Conservation (phyloP, 2,113 vertebrate species). For the Grammomys dolichurus region DNA sequence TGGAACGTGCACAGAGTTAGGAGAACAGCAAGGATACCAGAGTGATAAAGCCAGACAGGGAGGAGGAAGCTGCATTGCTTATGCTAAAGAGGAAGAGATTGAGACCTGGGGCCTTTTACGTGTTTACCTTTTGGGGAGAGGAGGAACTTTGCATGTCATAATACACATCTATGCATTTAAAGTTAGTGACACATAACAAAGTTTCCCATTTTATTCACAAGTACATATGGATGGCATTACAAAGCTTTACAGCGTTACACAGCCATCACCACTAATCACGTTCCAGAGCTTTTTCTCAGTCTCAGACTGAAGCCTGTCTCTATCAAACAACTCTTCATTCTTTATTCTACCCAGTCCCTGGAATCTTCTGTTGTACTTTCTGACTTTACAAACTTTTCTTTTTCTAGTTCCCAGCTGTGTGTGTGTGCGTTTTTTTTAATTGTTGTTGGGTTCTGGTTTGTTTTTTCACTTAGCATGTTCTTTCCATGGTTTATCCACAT, state of each 20-base stretch:
- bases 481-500: background rate
- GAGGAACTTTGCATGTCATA: background rate
- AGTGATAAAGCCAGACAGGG: background rate
- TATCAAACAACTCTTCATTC: background rate
- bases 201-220: background rate
- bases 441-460: background rate
- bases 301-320: background rate
- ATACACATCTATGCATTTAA: background rate
- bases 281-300: background rate
- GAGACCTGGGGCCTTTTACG: background rate
- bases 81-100: background rate
- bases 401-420: background rate
- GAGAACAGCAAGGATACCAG: conserved; percentile 3
- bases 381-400: background rate
- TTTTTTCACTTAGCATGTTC: background rate
- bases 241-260: background rate
- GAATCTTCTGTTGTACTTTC: background rate
- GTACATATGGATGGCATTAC: background rate
- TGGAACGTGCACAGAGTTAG: background rate
- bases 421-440: background rate
- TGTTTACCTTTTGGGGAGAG: background rate
- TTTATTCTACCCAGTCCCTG: background rate
- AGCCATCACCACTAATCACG: background rate
- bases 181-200: background rate
- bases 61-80: background rate